Percentiles rank a stretch among this genome's conserved stretches.
Evolutionary conservation across 2,113 vertebrate species (phyloP).

Genomic region (Falco punctatus): DNA sequence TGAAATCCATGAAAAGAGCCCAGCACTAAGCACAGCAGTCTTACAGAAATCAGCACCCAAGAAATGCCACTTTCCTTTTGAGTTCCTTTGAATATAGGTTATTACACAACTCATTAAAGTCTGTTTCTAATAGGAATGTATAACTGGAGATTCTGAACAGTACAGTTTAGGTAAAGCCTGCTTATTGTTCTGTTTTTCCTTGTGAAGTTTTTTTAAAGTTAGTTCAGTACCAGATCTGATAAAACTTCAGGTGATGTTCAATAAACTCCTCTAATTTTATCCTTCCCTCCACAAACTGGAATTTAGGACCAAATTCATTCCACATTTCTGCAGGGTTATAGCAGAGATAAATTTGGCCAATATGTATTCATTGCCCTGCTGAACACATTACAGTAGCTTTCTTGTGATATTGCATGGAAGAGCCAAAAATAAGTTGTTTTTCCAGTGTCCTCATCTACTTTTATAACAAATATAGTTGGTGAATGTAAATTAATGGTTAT

Average conservation of each 20-base stretch:
- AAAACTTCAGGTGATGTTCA: conserved; percentile 17
- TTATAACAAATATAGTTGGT: conserved; percentile 52
- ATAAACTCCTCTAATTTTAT: conserved; percentile 22
- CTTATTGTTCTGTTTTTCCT: background rate
- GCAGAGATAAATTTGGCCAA: conserved; percentile 48
- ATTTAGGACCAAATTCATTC: conserved; percentile 46
- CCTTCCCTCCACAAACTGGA: conserved; percentile 3
- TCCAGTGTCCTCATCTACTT: conserved; percentile 56
- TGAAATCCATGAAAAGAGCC: background rate
- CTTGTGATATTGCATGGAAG: background rate
- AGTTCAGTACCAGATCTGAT: background rate
- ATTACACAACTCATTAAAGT: background rate
- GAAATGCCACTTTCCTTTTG: background rate
- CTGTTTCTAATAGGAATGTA: background rate
- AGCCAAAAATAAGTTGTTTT: conserved; percentile 63
- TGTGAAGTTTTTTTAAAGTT: background rate
- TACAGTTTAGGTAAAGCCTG: background rate
- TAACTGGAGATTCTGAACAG: background rate
- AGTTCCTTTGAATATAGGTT: background rate
- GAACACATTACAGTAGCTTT: conserved; percentile 47
- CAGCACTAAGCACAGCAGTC: background rate
- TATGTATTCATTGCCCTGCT: conserved; percentile 55
- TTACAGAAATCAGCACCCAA: background rate
- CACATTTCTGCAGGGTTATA: conserved; percentile 25
- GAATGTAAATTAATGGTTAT: conserved; percentile 68